Conservation (phyloP, 2,113 vertebrate genomes). For the Tetrax tetrax region DNA sequence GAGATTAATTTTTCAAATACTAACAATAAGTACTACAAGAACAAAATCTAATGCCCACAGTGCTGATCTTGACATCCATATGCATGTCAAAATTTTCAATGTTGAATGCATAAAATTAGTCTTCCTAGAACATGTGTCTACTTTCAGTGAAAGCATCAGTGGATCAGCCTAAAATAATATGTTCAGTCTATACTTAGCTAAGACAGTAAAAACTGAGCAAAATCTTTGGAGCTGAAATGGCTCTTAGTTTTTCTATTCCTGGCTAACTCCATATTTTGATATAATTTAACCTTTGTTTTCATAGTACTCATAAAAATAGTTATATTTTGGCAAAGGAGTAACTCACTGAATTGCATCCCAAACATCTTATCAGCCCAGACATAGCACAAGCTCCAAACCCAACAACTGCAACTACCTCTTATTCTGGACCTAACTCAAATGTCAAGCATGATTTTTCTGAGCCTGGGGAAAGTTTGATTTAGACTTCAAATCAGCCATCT, state of each 20-base stretch:
- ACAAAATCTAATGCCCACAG: neutral
- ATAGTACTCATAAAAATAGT: neutral
- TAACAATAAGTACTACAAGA: neutral
- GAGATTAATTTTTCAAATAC: neutral
- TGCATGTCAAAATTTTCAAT: neutral
- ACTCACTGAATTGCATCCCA: neutral
- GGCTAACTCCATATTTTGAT: neutral
- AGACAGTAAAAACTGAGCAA: neutral
- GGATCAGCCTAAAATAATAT: neutral
- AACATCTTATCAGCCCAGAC: neutral
- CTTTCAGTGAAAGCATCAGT: neutral
- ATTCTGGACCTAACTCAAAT: neutral
- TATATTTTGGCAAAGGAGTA: neutral
- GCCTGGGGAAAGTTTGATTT: neutral
- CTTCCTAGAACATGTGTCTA: neutral
- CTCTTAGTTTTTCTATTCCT: neutral
- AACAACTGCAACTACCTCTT: neutral
- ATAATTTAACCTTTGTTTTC: neutral
- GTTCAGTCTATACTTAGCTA: neutral
- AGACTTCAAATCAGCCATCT: neutral
- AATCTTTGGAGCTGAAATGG: neutral
- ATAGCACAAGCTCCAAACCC: neutral
- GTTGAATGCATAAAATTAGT: neutral
- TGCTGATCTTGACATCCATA: neutral
- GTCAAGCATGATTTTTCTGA: neutral